These are phyloP conservation scores for Euthynnus affinis DNA, from an alignment of 2,797 vertebrate genomes.

Conservation along the genomic window DNA sequence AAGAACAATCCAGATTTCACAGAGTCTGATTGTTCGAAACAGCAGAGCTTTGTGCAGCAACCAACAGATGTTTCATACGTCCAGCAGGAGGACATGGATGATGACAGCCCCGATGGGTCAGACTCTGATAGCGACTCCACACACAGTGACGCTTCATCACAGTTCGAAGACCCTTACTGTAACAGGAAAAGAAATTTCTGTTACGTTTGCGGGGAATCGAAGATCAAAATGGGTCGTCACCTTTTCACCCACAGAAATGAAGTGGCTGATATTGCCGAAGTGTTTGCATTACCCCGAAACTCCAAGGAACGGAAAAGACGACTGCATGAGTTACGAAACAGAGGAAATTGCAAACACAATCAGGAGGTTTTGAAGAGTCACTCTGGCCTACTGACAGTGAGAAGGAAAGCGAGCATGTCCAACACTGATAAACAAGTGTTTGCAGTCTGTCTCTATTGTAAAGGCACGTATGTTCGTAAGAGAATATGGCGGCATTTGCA, in stretches of 20 bases:
- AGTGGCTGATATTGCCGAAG: conserved; percentile 60
- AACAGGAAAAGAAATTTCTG: conserved; percentile 61
- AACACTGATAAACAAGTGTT: background rate
- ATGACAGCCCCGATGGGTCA: background rate
- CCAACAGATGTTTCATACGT: rapidly evolving
- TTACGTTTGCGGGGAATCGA: conserved; percentile 64
- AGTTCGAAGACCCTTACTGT: background rate
- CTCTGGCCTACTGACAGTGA: conserved; percentile 58
- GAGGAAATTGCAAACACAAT: conserved; percentile 71
- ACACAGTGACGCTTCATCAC: background rate
- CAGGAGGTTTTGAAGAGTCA: conserved; percentile 47
- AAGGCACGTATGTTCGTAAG: conserved; percentile 38
- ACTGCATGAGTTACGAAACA: conserved; percentile 53
- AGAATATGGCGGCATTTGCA: conserved; percentile 50
- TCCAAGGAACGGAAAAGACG: conserved; percentile 39
- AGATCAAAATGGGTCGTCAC: conserved; percentile 67
- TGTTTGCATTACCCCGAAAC: conserved; percentile 25
- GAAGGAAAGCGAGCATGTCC: rapidly evolving
- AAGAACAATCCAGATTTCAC: background rate
- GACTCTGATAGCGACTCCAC: conserved; percentile 18
- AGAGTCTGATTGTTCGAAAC: background rate
- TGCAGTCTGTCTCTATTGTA: conserved; percentile 66
- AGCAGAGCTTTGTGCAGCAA: background rate
- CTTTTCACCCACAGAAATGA: conserved; percentile 54
- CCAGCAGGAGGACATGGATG: background rate